Evolutionary conservation across 2,888 invertebrate genomes (phyloP).

Genomic region (Melipona bicolor): DNA sequence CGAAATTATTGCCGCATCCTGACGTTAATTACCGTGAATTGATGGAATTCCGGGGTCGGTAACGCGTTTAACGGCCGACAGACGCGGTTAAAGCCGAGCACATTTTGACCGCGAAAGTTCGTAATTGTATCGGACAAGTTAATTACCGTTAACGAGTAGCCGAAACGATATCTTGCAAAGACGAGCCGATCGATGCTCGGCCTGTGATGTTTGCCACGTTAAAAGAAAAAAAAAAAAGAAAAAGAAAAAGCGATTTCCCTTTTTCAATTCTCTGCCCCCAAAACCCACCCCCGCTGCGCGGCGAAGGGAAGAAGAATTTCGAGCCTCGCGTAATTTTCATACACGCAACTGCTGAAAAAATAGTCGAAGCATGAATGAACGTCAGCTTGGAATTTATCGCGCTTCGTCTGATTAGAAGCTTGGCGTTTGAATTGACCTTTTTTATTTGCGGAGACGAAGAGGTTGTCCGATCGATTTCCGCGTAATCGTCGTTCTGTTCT

Average conservation of each 20-base stretch:
- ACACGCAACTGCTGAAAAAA: neutral
- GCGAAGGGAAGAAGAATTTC: constrained; percentile 22
- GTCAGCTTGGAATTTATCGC: neutral
- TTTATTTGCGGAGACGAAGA: neutral
- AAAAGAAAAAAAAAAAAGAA: no score
- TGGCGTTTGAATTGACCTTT: neutral
- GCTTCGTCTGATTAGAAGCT: neutral
- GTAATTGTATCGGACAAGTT: constrained; percentile 70
- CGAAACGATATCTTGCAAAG: constrained; percentile 66
- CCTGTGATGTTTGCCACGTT: constrained; percentile 6
- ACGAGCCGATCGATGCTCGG: constrained; percentile 26
- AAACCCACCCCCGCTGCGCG: no score
- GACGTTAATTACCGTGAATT: constrained; percentile 70
- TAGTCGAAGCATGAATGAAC: neutral
- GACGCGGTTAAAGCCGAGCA: constrained; percentile 59
- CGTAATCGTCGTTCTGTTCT: neutral
- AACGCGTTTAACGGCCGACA: constrained; percentile 63
- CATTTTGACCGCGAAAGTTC: constrained; percentile 71
- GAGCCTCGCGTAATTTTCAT: neutral
- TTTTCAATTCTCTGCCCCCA: no score
- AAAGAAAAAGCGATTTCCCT: neutral
- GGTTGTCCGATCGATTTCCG: no score
- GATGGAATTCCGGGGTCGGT: constrained; percentile 63
- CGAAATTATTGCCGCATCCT: constrained; percentile 68
- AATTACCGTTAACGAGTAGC: constrained; percentile 70